These are phyloP conservation scores for Chaetodon trifascialis DNA, from an alignment of 2,113 vertebrate genomes.

Conservation along the genomic window DNA sequence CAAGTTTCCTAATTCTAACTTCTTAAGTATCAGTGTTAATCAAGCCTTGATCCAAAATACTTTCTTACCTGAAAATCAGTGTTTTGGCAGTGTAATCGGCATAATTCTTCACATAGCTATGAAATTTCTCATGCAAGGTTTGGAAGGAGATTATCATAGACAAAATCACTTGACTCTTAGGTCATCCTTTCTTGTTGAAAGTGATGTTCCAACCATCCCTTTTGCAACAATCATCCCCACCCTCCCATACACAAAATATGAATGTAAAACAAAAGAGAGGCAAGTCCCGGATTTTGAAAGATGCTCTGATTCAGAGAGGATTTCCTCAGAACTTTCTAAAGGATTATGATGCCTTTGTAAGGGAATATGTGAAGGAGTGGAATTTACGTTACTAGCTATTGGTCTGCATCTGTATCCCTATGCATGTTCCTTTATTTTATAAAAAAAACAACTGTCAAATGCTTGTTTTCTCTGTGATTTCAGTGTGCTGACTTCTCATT, in stretches of 20 bases:
- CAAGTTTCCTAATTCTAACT: background rate
- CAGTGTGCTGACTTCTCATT: slow-evolving; percentile 8
- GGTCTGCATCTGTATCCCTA: slow-evolving; percentile 16
- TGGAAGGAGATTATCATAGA: background rate
- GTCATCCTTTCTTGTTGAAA: background rate
- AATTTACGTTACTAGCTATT: background rate
- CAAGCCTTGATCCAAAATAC: background rate
- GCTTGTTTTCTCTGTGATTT: background rate
- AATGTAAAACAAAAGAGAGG: background rate
- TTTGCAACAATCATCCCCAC: background rate
- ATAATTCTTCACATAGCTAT: background rate
- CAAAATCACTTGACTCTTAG: background rate
- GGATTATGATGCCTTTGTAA: background rate
- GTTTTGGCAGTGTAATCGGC: background rate
- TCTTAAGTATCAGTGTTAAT: background rate
- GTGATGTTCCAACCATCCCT: background rate
- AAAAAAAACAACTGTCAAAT: slow-evolving; percentile 1
- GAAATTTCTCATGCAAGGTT: background rate
- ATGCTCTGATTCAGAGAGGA: background rate
- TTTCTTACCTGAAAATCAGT: background rate
- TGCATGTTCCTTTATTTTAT: slow-evolving; percentile 12
- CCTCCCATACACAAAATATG: background rate
- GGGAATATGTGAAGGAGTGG: background rate
- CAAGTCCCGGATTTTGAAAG: background rate
- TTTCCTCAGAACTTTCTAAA: slow-evolving; percentile 3